Percentiles rank a stretch among this genome's conserved stretches.
Conservation (phyloP, 2,113 vertebrate species). For the Toxotes jaculatrix region DNA sequence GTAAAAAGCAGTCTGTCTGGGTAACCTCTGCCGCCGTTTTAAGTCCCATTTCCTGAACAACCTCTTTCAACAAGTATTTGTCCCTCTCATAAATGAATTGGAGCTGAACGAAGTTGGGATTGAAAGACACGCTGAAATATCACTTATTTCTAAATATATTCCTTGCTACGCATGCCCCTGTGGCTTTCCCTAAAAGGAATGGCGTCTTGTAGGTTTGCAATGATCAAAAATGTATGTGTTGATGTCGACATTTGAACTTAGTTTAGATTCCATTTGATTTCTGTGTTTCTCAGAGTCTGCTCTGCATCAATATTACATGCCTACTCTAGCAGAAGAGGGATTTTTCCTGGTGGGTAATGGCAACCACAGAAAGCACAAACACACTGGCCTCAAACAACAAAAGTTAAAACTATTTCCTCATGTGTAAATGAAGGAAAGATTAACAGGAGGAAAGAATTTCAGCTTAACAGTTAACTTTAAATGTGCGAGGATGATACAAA, state of each 20-base stretch:
- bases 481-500: constrained; percentile 14
- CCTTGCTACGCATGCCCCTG: constrained; percentile 45
- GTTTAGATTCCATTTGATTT: constrained; percentile 81
- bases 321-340: constrained; percentile 56
- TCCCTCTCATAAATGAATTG: constrained; percentile 78
- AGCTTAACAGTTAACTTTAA: background rate
- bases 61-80: constrained; percentile 75
- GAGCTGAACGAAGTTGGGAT: constrained; percentile 66
- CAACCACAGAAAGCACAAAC: constrained; percentile 72
- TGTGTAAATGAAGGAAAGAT: constrained; percentile 53
- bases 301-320: constrained; percentile 83
- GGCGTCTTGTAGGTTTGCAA: constrained; percentile 66
- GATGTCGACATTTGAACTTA: constrained; percentile 80
- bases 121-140: constrained; percentile 73
- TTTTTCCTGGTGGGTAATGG: constrained; percentile 56
- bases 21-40: constrained; percentile 59
- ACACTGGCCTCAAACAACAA: constrained; percentile 70
- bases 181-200: constrained; percentile 68
- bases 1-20: constrained; percentile 57
- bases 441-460: constrained; percentile 18
- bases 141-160: constrained; percentile 81
- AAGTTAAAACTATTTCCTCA: constrained; percentile 67
- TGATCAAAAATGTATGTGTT: constrained; percentile 82
- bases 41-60: constrained; percentile 70
- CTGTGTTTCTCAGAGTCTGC: constrained; percentile 72